Evolutionary conservation across 1,140 invertebrate genomes (phyloP).

Genomic region (Phocides pigmalion): DNA sequence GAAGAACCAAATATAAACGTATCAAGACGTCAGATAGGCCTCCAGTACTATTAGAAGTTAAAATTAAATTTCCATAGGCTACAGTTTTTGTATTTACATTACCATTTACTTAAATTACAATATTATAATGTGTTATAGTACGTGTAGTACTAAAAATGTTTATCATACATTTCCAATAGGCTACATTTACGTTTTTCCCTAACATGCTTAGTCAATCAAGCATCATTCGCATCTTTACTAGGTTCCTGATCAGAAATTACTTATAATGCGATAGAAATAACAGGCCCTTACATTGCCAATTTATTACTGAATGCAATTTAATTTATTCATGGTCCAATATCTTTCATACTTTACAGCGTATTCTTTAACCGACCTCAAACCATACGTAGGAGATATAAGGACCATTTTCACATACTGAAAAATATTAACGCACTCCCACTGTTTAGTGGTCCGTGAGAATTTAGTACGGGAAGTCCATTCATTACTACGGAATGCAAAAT

Average conservation of each 20-base stretch:
- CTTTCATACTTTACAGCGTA: background rate
- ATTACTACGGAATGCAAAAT: conserved; percentile 43
- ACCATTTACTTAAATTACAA: too few relatives aligned
- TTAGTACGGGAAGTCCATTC: conserved; percentile 48
- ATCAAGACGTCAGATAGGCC: too few relatives aligned
- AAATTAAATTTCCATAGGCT: too few relatives aligned
- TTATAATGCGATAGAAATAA: conserved; percentile 2
- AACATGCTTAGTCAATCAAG: background rate
- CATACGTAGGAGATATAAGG: conserved; percentile 28
- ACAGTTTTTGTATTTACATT: too few relatives aligned
- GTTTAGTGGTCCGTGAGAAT: conserved; percentile 56
- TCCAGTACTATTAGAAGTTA: too few relatives aligned
- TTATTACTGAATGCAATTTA: conserved; percentile 22
- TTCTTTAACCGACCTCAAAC: conserved; percentile 22
- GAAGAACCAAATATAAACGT: too few relatives aligned
- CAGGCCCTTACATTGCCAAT: conserved; percentile 1
- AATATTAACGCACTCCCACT: conserved; percentile 41
- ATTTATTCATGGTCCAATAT: conserved; percentile 12
- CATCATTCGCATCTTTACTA: background rate
- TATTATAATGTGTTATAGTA: too few relatives aligned
- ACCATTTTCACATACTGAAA: conserved; percentile 36
- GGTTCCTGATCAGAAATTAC: background rate
- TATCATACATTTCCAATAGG: too few relatives aligned
- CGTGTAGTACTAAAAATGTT: too few relatives aligned
- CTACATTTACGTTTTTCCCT: background rate